Evolutionary conservation across 2,797 vertebrate species (phyloP).

Genomic region (Euphonia xanthogaster): DNA sequence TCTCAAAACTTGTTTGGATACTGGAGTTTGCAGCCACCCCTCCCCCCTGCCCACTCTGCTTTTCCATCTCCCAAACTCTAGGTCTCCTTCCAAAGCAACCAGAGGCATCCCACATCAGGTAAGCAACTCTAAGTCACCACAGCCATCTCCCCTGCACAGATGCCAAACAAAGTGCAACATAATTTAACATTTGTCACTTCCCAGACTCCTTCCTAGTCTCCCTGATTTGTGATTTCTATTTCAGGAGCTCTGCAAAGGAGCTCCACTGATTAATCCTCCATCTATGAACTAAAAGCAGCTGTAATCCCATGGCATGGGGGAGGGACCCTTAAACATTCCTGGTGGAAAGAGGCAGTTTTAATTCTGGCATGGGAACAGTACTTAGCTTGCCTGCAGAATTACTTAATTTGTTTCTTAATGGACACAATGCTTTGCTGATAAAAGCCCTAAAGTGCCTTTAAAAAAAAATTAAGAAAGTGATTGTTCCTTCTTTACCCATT

Average conservation of each 20-base stretch:
- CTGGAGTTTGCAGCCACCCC: neutral
- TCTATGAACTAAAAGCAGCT: conserved; percentile 55
- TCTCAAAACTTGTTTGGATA: neutral
- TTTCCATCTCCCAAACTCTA: neutral
- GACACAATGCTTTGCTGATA: conserved; percentile 56
- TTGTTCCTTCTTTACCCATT: conserved; percentile 48
- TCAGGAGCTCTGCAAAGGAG: conserved; percentile 49
- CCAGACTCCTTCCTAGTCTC: conserved; percentile 17
- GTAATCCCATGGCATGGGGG: conserved; percentile 37
- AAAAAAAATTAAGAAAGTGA: conserved; percentile 47
- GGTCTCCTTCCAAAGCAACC: neutral
- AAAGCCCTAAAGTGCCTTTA: conserved; percentile 64
- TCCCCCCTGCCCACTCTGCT: neutral
- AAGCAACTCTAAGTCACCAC: neutral
- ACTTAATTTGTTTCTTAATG: conserved; percentile 72
- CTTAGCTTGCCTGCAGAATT: conserved; percentile 50
- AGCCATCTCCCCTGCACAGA: neutral
- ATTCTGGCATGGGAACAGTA: conserved; percentile 57
- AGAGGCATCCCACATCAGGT: neutral
- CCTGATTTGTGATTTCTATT: conserved; percentile 70
- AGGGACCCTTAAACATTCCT: conserved; percentile 34
- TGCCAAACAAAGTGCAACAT: neutral
- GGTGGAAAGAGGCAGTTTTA: conserved; percentile 31
- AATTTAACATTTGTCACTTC: conserved; percentile 48
- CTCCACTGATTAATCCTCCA: conserved; percentile 63